phyloP scores from a whole-genome alignment of 2,888 invertebrate species.

The Brachypterus glaber region DNA sequence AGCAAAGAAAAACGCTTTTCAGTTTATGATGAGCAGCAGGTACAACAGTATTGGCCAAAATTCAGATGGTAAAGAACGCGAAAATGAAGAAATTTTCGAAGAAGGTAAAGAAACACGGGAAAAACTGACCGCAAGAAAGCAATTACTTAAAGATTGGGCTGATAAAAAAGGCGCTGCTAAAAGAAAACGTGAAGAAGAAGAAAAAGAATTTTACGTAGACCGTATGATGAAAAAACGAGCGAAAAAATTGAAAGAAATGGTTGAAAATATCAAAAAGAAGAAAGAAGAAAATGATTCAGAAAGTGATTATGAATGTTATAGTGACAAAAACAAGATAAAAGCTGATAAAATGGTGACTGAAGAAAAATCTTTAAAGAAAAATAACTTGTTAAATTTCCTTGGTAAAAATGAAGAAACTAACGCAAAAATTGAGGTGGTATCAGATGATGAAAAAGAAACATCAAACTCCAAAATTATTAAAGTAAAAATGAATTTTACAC shows the following conservation, averaged over 20 bases:
- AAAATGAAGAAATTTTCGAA: slow-evolving; percentile 11
- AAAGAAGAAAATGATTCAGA: slow-evolving; percentile 7
- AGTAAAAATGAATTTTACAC: neutral
- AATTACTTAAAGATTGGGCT: slow-evolving; percentile 52
- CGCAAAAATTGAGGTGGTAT: slow-evolving; percentile 10
- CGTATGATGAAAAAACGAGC: slow-evolving; percentile 52
- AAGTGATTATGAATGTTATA: slow-evolving; percentile 1
- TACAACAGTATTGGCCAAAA: slow-evolving; percentile 55
- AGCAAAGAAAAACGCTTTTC: slow-evolving; percentile 46
- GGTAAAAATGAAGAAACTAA: neutral
- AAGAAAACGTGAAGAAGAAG: slow-evolving; percentile 48
- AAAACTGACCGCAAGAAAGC: slow-evolving; percentile 40
- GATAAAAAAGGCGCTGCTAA: slow-evolving; percentile 53
- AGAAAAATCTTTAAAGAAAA: slow-evolving; percentile 6
- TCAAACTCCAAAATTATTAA: neutral
- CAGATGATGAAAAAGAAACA: neutral
- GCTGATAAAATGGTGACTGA: slow-evolving; percentile 3
- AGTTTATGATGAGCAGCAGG: slow-evolving; percentile 57
- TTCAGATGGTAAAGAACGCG: slow-evolving; percentile 49
- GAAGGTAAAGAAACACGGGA: slow-evolving; percentile 12
- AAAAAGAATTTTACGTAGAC: slow-evolving; percentile 49
- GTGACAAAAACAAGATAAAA: neutral
- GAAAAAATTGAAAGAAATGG: slow-evolving; percentile 44
- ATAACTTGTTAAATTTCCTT: neutral
- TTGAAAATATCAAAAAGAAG: slow-evolving; percentile 15